phyloP scores from a whole-genome alignment of 2,113 vertebrate species.

The Poecilia latipinna region DNA sequence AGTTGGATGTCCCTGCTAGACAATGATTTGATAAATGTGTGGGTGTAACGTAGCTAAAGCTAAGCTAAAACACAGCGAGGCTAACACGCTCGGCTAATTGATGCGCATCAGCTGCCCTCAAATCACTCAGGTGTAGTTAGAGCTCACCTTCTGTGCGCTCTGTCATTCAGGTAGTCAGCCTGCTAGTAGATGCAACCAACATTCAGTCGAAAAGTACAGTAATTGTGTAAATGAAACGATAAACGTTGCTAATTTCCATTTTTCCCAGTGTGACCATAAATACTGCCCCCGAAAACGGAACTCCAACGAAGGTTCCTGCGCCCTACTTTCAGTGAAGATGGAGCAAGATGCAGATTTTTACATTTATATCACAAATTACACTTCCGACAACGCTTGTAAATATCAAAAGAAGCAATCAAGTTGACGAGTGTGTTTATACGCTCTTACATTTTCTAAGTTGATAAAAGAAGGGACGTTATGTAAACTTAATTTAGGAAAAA shows the following conservation, averaged over 20 bases:
- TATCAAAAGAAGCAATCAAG: not conserved
- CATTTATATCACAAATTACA: not conserved
- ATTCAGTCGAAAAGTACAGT: slow-evolving; percentile 29
- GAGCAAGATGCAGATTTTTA: not conserved
- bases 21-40: slow-evolving; percentile 37
- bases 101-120: slow-evolving; percentile 21
- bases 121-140: not conserved
- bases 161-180: slow-evolving; percentile 13
- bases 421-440: not conserved
- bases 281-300: slow-evolving; percentile 39
- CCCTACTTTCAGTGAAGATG: not conserved
- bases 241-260: slow-evolving; percentile 70
- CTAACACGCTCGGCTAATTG: slow-evolving; percentile 50
- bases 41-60: slow-evolving; percentile 64
- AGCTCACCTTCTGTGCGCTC: slow-evolving; percentile 65
- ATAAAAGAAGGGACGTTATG: too few species aligned
- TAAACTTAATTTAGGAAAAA: too few species aligned
- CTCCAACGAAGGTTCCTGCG: slow-evolving; percentile 21
- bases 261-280: slow-evolving; percentile 72
- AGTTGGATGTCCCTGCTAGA: slow-evolving; percentile 4
- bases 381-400: not conserved
- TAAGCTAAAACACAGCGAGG: slow-evolving; percentile 51
- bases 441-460: too few species aligned
- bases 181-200: not conserved
- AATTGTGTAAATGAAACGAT: slow-evolving; percentile 48